Percentiles rank a stretch among this genome's conserved stretches.
These are phyloP conservation scores for Caenorhabditis sp. DNA, from an alignment of 2,888 invertebrate species.

Conservation along the genomic window DNA sequence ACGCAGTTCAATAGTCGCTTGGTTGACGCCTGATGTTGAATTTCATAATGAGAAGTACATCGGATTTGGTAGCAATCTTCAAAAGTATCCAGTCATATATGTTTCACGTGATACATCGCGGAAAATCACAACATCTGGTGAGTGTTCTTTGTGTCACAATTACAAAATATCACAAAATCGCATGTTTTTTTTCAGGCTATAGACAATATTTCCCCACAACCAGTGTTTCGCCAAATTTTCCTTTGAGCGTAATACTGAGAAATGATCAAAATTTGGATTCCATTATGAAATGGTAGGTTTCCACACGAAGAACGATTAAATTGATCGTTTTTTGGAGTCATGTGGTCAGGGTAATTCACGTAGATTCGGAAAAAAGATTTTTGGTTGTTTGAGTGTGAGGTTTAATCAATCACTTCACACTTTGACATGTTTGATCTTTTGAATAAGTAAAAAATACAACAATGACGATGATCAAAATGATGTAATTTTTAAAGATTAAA, in stretches of 20 bases:
- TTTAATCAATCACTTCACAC: neutral
- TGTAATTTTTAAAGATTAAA: neutral
- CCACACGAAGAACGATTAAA: constrained; percentile 18
- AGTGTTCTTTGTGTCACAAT: constrained; percentile 25
- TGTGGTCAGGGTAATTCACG: neutral
- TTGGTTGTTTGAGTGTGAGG: neutral
- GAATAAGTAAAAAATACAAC: neutral
- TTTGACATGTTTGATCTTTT: constrained; percentile 4
- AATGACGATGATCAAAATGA: neutral
- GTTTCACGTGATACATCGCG: constrained; percentile 35
- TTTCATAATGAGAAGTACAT: constrained; percentile 21
- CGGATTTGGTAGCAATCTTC: constrained; percentile 21
- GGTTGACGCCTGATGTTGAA: constrained; percentile 26
- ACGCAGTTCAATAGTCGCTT: constrained; percentile 15
- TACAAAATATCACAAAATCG: constrained; percentile 17
- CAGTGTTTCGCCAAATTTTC: constrained; percentile 21
- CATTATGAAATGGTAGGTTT: constrained; percentile 21
- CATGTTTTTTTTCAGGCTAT: constrained; percentile 26
- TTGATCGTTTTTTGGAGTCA: neutral
- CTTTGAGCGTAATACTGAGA: constrained; percentile 8
- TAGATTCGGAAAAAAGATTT: neutral
- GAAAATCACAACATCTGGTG: constrained; percentile 25
- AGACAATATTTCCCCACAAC: constrained; percentile 30
- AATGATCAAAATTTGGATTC: constrained; percentile 8
- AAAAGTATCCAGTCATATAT: constrained; percentile 20